Conservation (phyloP, 2,888 invertebrate species). For the Heliconius hortense region DNA sequence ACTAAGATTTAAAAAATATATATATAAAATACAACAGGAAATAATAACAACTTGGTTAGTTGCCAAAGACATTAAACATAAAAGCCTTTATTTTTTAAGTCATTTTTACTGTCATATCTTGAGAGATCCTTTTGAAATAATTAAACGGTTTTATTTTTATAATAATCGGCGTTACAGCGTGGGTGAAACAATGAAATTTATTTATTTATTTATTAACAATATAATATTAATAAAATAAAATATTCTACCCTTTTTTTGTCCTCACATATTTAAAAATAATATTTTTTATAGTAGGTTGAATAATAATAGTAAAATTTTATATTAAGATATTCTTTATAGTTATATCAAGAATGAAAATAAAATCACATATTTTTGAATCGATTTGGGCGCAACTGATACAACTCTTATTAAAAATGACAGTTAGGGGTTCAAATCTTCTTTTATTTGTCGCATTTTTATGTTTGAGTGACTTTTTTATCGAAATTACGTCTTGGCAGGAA, state of each 20-base stretch:
- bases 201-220: no score
- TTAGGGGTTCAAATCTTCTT: no score
- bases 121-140: conserved; percentile 1
- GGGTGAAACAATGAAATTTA: no score
- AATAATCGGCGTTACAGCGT: neutral
- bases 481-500: no score
- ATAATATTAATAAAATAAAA: no score
- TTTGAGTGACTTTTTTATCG: no score
- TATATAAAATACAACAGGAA: neutral
- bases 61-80: neutral
- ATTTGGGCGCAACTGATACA: neutral
- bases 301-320: neutral
- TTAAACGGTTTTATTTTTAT: conserved; percentile 6
- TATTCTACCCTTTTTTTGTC: neutral
- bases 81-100: neutral
- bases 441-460: no score
- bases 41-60: neutral
- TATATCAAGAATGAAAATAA: neutral
- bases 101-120: neutral
- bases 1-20: neutral
- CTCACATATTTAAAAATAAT: neutral
- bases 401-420: neutral
- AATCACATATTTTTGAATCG: neutral
- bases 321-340: neutral
- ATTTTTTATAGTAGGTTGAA: neutral